Percentiles rank a stretch among this genome's conserved stretches.
phyloP scores from a whole-genome alignment of 2,113 vertebrate species.

The Ciconia boyciana region DNA sequence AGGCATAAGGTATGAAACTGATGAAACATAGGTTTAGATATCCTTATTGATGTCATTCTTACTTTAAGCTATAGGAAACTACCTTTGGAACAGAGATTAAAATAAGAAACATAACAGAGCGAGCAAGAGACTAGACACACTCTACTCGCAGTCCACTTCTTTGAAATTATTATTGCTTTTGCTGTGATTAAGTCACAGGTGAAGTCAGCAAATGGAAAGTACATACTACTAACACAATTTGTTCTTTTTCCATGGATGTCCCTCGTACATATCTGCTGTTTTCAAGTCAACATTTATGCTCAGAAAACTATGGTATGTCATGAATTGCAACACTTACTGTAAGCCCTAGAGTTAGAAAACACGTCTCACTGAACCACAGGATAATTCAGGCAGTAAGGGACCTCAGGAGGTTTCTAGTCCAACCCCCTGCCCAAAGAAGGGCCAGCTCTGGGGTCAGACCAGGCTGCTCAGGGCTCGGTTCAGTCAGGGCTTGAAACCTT shows the following conservation, averaged over 20 bases:
- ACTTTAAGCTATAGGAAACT: background rate
- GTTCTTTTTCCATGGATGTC: background rate
- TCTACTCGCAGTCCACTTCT: background rate
- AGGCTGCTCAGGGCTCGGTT: background rate
- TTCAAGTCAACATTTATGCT: background rate
- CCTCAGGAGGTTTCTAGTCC: background rate
- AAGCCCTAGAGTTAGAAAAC: background rate
- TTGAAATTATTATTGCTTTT: background rate
- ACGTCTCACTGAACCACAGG: background rate
- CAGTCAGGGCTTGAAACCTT: background rate
- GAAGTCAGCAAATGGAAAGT: background rate
- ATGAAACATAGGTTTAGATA: background rate
- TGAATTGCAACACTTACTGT: background rate
- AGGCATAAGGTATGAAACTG: background rate
- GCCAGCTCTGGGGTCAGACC: background rate
- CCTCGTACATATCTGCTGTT: background rate
- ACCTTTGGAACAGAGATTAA: background rate
- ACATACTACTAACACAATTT: background rate
- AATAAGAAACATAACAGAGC: background rate
- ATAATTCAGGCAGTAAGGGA: background rate
- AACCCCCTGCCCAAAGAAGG: fast-evolving
- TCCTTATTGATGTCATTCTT: background rate
- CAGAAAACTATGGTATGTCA: background rate
- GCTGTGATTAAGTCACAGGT: background rate
- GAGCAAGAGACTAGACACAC: background rate